Base-by-base conservation (phyloP, 2,113 vertebrate genomes). In the Gnathonemus echidnorhynchus region DNA sequence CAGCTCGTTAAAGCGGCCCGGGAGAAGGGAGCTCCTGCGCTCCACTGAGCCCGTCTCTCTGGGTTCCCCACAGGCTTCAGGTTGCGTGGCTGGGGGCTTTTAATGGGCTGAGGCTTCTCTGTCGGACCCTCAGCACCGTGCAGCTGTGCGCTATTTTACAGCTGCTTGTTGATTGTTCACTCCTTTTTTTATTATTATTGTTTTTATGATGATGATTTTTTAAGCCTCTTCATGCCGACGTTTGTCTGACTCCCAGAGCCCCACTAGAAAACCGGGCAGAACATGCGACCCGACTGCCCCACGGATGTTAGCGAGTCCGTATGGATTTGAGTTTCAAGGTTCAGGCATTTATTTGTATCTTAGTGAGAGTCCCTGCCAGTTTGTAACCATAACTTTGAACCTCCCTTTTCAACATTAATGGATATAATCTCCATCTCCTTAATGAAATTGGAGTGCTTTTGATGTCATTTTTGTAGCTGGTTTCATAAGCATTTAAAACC, bases 1-100 rank as follows among this genome's bases (percentile, higher is more conserved):
- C 85, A 50, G n/a, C 85, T 50, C n/a, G 85, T 86, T 86, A 86
- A 86, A 52, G n/a, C 85, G 10, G 85, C 45, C 77, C 39, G 27
- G 48, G 85, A 49, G 8, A n/a, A 48, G 83, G 39, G 15, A 48
- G 83, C 24, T 45, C 39, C 77, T 45, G 77, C 53, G 39, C 42
- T 85, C 21, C 21, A 21, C 49, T 56, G 49, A 53, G 50, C 86
- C 17, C 1, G 3, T 87, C 86, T 35, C 85, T 19, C 86, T 52
- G 50, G 49, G n/a, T 5, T 19, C 86, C 49, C 49, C 27, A 39
- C 86, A 11, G 11, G 49, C 86, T 48, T 31, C 17, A 7, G 50
- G 27, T 19, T 86, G 48, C n/a, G 17, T 86, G 85, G 27, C 86
- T 39, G 45, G 9, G 27, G 85, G 21, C 48, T 56, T 49, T 27